These are phyloP conservation scores for Deilephila elpenor DNA, from an alignment of 2,888 invertebrate species.

Conservation along the genomic window DNA sequence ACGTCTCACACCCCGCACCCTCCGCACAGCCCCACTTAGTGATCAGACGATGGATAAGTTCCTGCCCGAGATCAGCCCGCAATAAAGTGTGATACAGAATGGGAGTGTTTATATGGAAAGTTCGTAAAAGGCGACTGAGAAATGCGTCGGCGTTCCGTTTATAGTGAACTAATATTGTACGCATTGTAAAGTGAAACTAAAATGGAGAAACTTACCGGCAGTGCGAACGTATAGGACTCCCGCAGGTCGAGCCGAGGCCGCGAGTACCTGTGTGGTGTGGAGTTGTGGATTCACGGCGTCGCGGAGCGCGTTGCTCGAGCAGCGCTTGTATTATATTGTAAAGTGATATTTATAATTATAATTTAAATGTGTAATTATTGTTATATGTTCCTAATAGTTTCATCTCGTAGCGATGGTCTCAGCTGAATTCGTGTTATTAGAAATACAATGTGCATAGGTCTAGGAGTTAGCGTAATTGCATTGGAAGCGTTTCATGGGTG, in stretches of 20 bases:
- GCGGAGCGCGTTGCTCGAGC: slow-evolving; percentile 33
- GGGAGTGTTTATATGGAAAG: slow-evolving; percentile 56
- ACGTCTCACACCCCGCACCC: slow-evolving; percentile 74
- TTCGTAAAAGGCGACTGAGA: slow-evolving; percentile 49
- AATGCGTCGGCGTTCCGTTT: slow-evolving; percentile 48
- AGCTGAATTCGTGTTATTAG: slow-evolving; percentile 60
- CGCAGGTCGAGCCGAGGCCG: background rate
- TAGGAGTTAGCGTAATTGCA: slow-evolving; percentile 55
- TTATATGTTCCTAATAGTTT: slow-evolving; percentile 83
- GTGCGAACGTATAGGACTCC: slow-evolving; percentile 42
- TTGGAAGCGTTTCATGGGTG: slow-evolving; percentile 42
- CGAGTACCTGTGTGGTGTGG: too few relatives aligned
- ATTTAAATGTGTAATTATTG: slow-evolving; percentile 76
- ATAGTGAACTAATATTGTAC: slow-evolving; percentile 49
- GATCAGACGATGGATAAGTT: slow-evolving; percentile 51
- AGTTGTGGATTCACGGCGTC: background rate
- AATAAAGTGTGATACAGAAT: slow-evolving; percentile 55
- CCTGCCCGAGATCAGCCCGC: slow-evolving; percentile 59
- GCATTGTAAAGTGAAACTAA: slow-evolving; percentile 50
- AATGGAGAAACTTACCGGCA: slow-evolving; percentile 43
- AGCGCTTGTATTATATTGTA: slow-evolving; percentile 69
- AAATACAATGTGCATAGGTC: slow-evolving; percentile 26
- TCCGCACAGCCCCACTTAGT: slow-evolving; percentile 80
- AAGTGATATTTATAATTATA: slow-evolving; percentile 66
- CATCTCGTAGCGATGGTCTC: slow-evolving; percentile 70